Percentiles rank a stretch among this genome's conserved stretches.
phyloP scores from a whole-genome alignment of 2,888 invertebrate species.

The Onchidella celtica region DNA sequence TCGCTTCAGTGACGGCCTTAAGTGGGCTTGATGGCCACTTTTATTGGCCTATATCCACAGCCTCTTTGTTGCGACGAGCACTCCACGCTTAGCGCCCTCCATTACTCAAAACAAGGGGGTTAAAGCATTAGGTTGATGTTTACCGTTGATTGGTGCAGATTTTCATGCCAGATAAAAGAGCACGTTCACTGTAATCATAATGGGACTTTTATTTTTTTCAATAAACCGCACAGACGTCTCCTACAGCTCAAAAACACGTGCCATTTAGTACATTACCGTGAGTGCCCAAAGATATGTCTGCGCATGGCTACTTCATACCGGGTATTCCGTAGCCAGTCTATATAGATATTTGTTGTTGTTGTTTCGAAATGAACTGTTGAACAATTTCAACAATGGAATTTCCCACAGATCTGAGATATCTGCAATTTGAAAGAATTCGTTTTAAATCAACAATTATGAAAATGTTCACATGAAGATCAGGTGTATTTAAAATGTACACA shows the following conservation, averaged over 20 bases:
- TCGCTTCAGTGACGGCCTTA: constrained; percentile 24
- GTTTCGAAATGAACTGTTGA: no score
- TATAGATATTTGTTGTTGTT: no score
- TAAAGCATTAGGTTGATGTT: constrained; percentile 20
- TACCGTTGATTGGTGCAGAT: constrained; percentile 8
- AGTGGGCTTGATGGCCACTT: constrained; percentile 11
- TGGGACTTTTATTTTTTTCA: background rate
- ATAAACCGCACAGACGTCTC: constrained; percentile 9
- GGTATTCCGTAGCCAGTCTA: no score
- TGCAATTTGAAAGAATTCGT: no score
- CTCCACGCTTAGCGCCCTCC: background rate
- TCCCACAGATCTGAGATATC: no score
- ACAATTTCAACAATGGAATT: no score
- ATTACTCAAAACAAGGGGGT: background rate
- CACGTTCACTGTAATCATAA: constrained; percentile 1
- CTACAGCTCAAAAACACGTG: background rate
- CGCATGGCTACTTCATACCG: no score
- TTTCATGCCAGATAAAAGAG: constrained; percentile 4
- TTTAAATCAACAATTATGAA: no score
- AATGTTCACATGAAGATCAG: no score
- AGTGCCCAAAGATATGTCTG: no score
- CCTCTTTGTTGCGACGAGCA: background rate
- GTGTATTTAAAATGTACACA: no score
- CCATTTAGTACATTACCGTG: no score
- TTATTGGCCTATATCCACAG: background rate